Evolutionary conservation across 2,113 vertebrate genomes (phyloP), one percentile per base, ranked within the genome.

Genomic region (Halichoeres trimaculatus): DNA sequence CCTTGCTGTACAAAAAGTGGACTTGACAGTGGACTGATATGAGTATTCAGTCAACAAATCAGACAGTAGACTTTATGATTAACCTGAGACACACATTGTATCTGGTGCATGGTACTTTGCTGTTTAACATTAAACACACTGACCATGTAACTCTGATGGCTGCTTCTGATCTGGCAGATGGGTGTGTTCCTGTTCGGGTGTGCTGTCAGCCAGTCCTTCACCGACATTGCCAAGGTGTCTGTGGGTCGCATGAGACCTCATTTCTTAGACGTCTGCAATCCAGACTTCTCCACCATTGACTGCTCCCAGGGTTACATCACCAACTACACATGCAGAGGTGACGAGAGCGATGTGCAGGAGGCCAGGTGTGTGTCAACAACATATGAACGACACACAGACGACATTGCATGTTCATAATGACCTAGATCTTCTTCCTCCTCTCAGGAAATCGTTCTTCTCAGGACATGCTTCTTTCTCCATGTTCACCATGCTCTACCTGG

Each of bases 371-470:
- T 79, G 43, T 13, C 14, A 51, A 56, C 30, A 30, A 30, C 30
- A 30, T 23, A 24, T 7, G 20, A 53, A 14, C 43, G 17, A 48
- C 19, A n/a, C 17, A 20, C 45, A 20, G 17, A 20, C 3, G 17
- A 47, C 45, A 45, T 12, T 2, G 2, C 13, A 50, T 30, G 30
- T 30, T 55, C 30, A 30, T 8, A 12, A 2, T 30, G 30, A 30
- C 38, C 6, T 64, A 34, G 17, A 53, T 35, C 1, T 0, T 59
- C 14, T 79, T 55, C 88, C 1, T 71, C 38, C 68, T 65, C 45
- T 59, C 92, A 99, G 98, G 93, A 99, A 98, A 91, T 99, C 98
- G 74, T 99, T 99, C 95, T 99, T 99, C 94, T 99, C 98, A 0
- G 98, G 98, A 87, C 98, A 99, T 0, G 98, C 98, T 2, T 99